These are phyloP conservation scores for Thalassoma bifasciatum DNA, from an alignment of 2,113 vertebrate genomes.

Conservation along the genomic window DNA sequence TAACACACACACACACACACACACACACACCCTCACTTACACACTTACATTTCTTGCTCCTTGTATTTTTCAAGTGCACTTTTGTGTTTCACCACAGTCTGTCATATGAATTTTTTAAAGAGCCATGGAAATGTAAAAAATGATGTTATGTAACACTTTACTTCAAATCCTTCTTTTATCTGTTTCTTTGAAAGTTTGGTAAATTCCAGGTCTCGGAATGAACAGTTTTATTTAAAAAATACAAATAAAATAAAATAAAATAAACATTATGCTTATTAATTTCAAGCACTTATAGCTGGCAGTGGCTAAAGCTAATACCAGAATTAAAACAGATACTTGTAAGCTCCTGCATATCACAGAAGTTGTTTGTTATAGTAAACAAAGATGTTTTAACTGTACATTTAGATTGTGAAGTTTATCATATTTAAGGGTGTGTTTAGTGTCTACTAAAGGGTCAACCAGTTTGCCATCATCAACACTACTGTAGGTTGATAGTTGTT, in stretches of 20 bases:
- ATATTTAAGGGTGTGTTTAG: no score
- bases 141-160: not conserved
- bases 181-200: not conserved
- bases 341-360: not conserved
- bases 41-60: not conserved
- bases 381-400: no score
- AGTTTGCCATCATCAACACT: no score
- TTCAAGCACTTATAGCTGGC: not conserved
- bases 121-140: not conserved
- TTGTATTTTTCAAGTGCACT: conserved; percentile 25
- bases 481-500: no score
- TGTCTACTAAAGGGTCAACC: no score
- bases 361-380: not conserved
- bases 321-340: not conserved
- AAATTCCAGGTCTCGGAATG: not conserved
- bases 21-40: not conserved
- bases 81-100: not conserved
- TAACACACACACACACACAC: not conserved
- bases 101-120: conserved; percentile 34
- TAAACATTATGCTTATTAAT: not conserved
- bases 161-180: not conserved
- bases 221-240: not conserved
- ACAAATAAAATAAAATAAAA: not conserved
- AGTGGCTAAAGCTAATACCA: not conserved
- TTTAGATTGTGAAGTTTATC: no score